These are phyloP conservation scores for Drosophila pseudoananassae DNA, from an alignment of 1,140 invertebrate species.

Conservation along the genomic window DNA sequence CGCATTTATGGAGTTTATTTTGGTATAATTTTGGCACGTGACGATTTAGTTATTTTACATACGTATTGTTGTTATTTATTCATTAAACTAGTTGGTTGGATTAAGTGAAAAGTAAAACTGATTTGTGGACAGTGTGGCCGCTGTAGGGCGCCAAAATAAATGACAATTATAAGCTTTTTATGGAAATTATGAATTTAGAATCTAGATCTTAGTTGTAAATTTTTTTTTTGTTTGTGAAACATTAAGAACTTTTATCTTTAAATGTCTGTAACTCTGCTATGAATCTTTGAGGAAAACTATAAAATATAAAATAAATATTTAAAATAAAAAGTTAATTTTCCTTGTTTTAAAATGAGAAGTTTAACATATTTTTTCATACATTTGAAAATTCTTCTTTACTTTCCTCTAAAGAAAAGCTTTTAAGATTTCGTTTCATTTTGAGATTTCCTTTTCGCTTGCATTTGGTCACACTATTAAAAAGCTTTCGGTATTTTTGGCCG, in stretches of 20 bases:
- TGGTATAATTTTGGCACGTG: neutral
- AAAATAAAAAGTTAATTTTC: too few relatives aligned
- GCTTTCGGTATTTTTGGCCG: constrained; percentile 32
- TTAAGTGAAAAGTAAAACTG: neutral
- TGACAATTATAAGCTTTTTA: neutral
- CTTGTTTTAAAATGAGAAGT: too few relatives aligned
- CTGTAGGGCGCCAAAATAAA: neutral
- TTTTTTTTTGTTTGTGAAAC: too few relatives aligned
- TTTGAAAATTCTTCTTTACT: too few relatives aligned
- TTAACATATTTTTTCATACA: too few relatives aligned
- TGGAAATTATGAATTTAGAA: too few relatives aligned
- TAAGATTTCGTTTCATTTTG: neutral
- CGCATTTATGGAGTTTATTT: constrained; percentile 5
- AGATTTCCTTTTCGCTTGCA: neutral
- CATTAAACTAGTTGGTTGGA: neutral
- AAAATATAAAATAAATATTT: too few relatives aligned
- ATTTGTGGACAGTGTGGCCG: neutral
- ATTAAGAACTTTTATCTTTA: too few relatives aligned
- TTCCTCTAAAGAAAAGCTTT: too few relatives aligned
- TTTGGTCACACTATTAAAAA: constrained; percentile 1
- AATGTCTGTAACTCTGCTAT: too few relatives aligned
- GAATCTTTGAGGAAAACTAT: too few relatives aligned
- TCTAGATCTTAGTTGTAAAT: too few relatives aligned
- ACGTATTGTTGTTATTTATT: neutral
- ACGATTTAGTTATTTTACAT: neutral